These are phyloP conservation scores for Pipistrellus pipistrellus DNA, from an alignment of 2,797 vertebrate species.

Conservation along the genomic window DNA sequence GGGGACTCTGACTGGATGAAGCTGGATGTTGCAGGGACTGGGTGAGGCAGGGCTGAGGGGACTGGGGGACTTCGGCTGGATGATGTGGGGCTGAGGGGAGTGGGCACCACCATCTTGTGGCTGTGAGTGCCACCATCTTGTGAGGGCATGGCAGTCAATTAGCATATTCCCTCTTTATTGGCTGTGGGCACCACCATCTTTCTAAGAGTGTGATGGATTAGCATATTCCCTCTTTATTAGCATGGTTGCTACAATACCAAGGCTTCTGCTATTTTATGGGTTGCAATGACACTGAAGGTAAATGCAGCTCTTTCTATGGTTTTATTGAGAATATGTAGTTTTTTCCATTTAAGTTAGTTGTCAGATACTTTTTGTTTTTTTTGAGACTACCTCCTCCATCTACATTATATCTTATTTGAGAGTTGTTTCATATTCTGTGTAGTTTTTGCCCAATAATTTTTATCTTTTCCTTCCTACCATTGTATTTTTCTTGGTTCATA, in stretches of 20 bases:
- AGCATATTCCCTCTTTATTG: no score
- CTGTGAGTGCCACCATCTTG: no score
- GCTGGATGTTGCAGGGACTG: no score
- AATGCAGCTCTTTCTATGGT: not conserved
- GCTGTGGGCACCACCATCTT: no score
- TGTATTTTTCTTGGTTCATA: conserved; percentile 82
- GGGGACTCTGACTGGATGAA: no score
- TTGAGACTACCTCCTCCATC: conserved; percentile 55
- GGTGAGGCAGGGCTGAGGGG: no score
- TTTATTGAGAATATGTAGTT: conserved; percentile 47
- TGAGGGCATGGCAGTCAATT: no score
- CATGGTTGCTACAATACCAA: not conserved
- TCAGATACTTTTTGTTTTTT: conserved; percentile 55
- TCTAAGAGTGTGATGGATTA: no score
- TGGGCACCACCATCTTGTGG: no score
- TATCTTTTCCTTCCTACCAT: conserved; percentile 85
- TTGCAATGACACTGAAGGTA: not conserved
- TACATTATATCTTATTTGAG: conserved; percentile 61
- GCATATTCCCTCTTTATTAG: no score
- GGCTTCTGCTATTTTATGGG: not conserved
- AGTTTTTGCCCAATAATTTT: conserved; percentile 85
- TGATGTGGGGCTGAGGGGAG: no score
- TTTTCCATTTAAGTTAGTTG: conserved; percentile 61
- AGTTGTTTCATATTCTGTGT: conserved; percentile 83
- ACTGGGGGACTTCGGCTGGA: no score